phyloP scores from a whole-genome alignment of 1,140 invertebrate species.

The Eueides isabella region DNA sequence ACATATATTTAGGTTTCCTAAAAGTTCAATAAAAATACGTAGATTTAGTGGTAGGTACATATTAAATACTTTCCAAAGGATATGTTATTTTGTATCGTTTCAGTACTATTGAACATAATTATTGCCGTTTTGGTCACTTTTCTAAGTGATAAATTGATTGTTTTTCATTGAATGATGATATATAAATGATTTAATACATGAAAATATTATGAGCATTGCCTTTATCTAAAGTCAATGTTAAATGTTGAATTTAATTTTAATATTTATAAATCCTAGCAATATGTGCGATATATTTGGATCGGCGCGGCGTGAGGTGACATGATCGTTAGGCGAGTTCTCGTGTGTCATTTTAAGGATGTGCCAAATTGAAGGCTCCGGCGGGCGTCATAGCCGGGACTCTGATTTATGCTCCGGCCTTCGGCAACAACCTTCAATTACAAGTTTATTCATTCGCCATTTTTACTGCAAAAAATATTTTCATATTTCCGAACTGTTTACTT shows the following conservation, averaged over 20 bases:
- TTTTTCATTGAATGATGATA: no score
- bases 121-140: no score
- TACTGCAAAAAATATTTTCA: constrained; percentile 58
- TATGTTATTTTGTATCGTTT: no score
- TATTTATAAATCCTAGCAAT: constrained; percentile 1
- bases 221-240: neutral
- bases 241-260: neutral
- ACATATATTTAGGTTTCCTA: neutral
- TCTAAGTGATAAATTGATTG: no score
- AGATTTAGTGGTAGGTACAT: neutral
- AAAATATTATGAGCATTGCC: no score
- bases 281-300: constrained; percentile 34
- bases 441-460: constrained; percentile 68
- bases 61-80: no score
- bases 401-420: constrained; percentile 71
- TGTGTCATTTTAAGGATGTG: constrained; percentile 82
- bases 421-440: constrained; percentile 68
- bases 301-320: constrained; percentile 60
- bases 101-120: no score
- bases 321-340: constrained; percentile 76
- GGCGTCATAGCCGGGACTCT: constrained; percentile 74
- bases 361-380: constrained; percentile 79
- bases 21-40: neutral
- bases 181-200: no score
- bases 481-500: neutral